phyloP scores from a whole-genome alignment of 2,113 vertebrate genomes.

The Nannospalax galili region DNA sequence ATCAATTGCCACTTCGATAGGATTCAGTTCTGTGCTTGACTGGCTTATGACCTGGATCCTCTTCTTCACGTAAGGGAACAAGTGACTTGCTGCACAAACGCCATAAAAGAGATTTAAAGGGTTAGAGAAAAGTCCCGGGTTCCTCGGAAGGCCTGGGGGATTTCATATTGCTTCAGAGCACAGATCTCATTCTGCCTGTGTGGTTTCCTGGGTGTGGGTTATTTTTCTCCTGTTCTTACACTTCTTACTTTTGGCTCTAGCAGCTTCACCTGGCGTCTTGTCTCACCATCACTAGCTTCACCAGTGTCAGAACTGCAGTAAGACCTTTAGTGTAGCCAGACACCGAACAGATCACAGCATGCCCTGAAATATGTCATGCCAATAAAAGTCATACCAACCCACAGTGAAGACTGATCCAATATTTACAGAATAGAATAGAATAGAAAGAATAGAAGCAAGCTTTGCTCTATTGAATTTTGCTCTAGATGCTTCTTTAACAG shows the following conservation, averaged over 20 bases:
- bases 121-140: too few species aligned
- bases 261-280: neutral
- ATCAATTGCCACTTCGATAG: constrained; percentile 99
- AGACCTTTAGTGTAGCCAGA: neutral
- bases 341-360: neutral
- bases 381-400: neutral
- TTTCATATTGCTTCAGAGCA: accelerated
- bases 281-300: neutral
- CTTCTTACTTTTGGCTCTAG: neutral
- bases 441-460: neutral
- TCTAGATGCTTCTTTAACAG: neutral
- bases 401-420: neutral
- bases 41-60: constrained; percentile 97
- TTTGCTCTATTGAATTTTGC: neutral
- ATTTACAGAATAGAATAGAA: too few species aligned
- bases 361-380: neutral
- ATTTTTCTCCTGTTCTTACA: neutral
- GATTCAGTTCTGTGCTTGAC: constrained; percentile 96
- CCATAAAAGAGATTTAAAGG: neutral
- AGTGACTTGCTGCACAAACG: constrained; percentile 90
- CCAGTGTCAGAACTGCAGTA: neutral
- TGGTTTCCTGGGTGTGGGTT: neutral
- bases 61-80: constrained; percentile 98
- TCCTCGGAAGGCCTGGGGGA: too few species aligned
- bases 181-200: neutral